Conservation (phyloP, 1,140 invertebrate genomes). For the Delia radicum region DNA sequence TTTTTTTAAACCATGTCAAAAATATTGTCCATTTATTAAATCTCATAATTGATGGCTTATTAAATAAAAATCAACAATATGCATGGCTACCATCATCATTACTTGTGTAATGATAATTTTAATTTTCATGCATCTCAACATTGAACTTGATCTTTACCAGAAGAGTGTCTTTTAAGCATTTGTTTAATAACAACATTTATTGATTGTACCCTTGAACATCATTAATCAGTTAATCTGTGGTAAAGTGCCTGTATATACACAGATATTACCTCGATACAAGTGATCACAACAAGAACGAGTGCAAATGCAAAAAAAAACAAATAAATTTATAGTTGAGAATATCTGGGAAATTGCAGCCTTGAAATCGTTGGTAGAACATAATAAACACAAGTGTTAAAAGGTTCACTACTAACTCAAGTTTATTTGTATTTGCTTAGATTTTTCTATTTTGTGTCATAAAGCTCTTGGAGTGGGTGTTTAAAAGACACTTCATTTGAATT, state of each 20-base stretch:
- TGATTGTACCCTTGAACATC: background rate
- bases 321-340: background rate
- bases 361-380: background rate
- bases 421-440: background rate
- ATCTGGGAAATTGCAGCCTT: background rate
- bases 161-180: background rate
- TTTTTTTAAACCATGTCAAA: too few species aligned
- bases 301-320: background rate
- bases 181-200: slow-evolving; percentile 6
- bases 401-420: background rate
- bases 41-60: background rate
- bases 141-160: too few species aligned
- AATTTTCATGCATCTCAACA: background rate
- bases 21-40: background rate
- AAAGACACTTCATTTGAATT: background rate
- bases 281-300: background rate
- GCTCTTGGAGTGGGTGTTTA: background rate
- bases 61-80: background rate
- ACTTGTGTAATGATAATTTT: background rate
- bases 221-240: background rate
- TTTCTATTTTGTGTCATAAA: background rate
- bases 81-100: background rate
- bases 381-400: slow-evolving; percentile 2
- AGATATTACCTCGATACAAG: background rate
- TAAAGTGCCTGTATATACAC: background rate